These are phyloP conservation scores for Setophaga petechia DNA, from an alignment of 2,113 vertebrate genomes.

Conservation along the genomic window DNA sequence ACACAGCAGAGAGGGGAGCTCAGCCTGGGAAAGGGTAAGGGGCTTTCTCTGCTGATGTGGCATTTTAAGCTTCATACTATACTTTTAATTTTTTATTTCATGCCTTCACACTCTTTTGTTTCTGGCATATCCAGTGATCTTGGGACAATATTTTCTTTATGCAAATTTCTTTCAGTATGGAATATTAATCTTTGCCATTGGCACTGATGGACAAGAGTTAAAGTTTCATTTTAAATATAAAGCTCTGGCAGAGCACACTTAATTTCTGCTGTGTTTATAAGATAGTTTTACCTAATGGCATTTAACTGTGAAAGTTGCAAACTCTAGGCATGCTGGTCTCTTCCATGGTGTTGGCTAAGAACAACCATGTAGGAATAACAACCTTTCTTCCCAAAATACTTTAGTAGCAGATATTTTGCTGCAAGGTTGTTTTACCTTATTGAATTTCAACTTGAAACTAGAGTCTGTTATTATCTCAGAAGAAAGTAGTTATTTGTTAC, in stretches of 20 bases:
- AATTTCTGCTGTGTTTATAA: background rate
- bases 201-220: background rate
- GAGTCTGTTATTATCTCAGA: background rate
- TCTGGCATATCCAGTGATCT: background rate
- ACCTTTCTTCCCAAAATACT: background rate
- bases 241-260: background rate
- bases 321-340: background rate
- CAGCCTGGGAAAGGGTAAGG: background rate
- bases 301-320: background rate
- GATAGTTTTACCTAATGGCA: background rate
- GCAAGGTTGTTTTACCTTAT: background rate
- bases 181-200: background rate
- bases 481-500: background rate
- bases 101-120: background rate
- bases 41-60: background rate
- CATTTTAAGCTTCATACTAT: background rate
- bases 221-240: constrained; percentile 17
- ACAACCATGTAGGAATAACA: background rate
- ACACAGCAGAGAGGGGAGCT: background rate
- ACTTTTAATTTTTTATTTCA: background rate
- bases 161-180: background rate
- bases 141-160: constrained; percentile 40
- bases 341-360: background rate
- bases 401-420: background rate
- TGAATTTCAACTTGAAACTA: background rate